Evolutionary conservation across 92 coral and sea anemone species (phyloP), one percentile per base, ranked within the genome.

Genomic region (Anthopleura xanthogrammica): DNA sequence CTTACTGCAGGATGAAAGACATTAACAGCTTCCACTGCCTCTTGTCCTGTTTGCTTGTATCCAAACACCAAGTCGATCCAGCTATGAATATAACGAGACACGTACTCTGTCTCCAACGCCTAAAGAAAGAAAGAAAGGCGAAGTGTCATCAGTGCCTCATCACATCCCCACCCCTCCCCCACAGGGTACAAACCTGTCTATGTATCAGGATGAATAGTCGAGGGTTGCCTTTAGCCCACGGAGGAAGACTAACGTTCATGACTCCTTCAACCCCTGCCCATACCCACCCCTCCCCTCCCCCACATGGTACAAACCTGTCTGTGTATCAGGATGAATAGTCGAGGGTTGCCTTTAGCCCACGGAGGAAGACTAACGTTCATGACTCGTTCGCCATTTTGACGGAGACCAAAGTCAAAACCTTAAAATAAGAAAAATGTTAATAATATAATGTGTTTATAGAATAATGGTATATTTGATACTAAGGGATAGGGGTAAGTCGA

Each of bases 1-100:
- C 98, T 93, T 76, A 96, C 99, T 48, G 99, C 97, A 3, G 99
- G 99, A 85, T 96, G 99, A 75, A 94, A 96, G 48, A 96, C 99
- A 75, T 96, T 96, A 48, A 96, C 88, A n/a, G 99, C 96, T 10
- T 96, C 96, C 7, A 92, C 90, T 81, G 99, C 99, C 23, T 95
- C 99, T 14, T 87, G 89, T 65, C 99, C 99, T 52, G 85, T 90
- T 85, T 96, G 99, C 66, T 96, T 94, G 90, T 85, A 96, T 39
- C 99, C 99, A 79, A 96, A 94, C 71, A 96, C 96, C 55, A 96
- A 91, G 75, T 96, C 99, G 85, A 96, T 94, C 98, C 99, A 96
- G 62, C 90, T 86, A 81, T 94, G 90, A 5, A 96, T 88, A 43
- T 52, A 68, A 62, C 86, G 89, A 5, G 99, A 92, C 16, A 94